phyloP scores from a whole-genome alignment of 2,888 invertebrate genomes.

The Heteromyza rotundicornis region DNA sequence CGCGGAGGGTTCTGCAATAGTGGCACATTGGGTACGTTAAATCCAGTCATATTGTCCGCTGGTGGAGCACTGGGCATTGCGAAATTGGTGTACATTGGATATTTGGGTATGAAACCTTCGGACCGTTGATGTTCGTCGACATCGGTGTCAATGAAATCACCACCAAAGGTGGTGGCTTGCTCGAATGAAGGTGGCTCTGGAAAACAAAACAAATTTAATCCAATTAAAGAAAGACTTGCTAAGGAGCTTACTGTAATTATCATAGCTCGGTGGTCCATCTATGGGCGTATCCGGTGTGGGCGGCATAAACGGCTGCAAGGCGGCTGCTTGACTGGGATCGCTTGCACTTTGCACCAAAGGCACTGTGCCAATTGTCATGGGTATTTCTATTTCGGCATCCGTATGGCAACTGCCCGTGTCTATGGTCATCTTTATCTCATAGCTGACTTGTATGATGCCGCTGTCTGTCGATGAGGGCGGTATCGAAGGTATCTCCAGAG shows the following conservation, averaged over 20 bases:
- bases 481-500: slow-evolving; percentile 30
- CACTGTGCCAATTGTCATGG: slow-evolving; percentile 41
- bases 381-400: slow-evolving; percentile 26
- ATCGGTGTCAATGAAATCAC: slow-evolving; percentile 38
- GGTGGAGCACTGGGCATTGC: slow-evolving; percentile 25
- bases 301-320: slow-evolving; percentile 22
- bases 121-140: slow-evolving; percentile 35
- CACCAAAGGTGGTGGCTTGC: slow-evolving; percentile 36
- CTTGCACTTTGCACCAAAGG: slow-evolving; percentile 37
- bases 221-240: too few relatives aligned
- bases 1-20: neutral
- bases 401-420: slow-evolving; percentile 25
- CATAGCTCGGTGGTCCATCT: slow-evolving; percentile 37
- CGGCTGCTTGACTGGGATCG: slow-evolving; percentile 27
- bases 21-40: neutral
- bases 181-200: slow-evolving; percentile 42
- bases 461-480: slow-evolving; percentile 26
- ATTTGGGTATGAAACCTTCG: slow-evolving; percentile 40
- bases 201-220: neutral
- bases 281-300: slow-evolving; percentile 12
- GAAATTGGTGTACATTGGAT: slow-evolving; percentile 41
- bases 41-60: neutral
- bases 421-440: slow-evolving; percentile 28
- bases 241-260: slow-evolving; percentile 34
- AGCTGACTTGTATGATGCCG: slow-evolving; percentile 32